Conservation (phyloP, 2,888 invertebrate genomes). For the Beris morrisii region DNA sequence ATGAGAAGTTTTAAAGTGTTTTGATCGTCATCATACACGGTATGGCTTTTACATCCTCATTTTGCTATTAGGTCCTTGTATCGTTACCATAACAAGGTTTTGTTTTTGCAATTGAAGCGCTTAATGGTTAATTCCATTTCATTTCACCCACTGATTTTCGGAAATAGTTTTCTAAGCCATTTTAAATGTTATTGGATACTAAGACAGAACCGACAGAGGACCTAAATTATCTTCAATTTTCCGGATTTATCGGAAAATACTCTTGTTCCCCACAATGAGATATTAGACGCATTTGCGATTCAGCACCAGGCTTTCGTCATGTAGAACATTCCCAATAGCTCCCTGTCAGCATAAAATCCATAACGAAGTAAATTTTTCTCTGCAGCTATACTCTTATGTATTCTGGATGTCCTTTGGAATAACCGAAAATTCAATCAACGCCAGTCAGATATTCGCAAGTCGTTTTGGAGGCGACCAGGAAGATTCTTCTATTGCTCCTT, state of each 20-base stretch:
- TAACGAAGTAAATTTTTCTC: slow-evolving; percentile 30
- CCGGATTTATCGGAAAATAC: background rate
- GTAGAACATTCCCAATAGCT: slow-evolving; percentile 25
- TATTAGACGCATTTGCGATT: slow-evolving; percentile 26
- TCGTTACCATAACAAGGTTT: no score
- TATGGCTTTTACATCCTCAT: no score
- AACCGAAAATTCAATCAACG: slow-evolving; percentile 36
- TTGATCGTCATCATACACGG: no score
- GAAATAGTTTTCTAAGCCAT: no score
- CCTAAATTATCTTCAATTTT: no score
- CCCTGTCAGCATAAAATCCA: slow-evolving; percentile 26
- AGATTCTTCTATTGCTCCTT: slow-evolving; percentile 21
- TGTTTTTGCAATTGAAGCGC: no score
- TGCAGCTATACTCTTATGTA: background rate
- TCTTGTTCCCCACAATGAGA: slow-evolving; percentile 6
- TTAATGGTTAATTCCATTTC: no score
- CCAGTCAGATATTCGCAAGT: slow-evolving; percentile 35
- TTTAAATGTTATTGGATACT: no score
- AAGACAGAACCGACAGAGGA: no score
- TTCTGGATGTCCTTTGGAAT: slow-evolving; percentile 31
- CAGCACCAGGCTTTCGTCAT: slow-evolving; percentile 18
- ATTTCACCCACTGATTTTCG: no score
- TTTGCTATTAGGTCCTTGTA: no score
- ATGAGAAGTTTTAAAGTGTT: slow-evolving; percentile 16
- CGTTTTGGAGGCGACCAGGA: slow-evolving; percentile 32